phyloP scores from a whole-genome alignment of 2,797 vertebrate species.

The Oophaga sylvatica region DNA sequence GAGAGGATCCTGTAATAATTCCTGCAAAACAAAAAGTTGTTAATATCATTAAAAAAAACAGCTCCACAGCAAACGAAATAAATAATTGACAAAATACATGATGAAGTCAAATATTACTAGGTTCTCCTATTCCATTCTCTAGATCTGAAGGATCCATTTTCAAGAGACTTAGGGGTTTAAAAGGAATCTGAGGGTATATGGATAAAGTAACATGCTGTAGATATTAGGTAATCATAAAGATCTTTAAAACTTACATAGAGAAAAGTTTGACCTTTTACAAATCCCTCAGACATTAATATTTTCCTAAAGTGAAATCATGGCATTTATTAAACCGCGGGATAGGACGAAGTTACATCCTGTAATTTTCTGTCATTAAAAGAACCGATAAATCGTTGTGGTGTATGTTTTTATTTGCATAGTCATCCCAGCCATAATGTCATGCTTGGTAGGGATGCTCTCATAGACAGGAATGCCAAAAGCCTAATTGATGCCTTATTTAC shows the following conservation, averaged over 20 bases:
- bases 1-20: constrained; percentile 88
- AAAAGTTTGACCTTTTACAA: background rate
- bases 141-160: background rate
- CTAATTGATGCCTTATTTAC: constrained; percentile 20
- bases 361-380: background rate
- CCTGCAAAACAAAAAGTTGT: constrained; percentile 71
- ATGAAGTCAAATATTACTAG: background rate
- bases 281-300: background rate
- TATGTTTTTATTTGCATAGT: constrained; percentile 3
- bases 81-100: background rate
- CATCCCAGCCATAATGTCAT: constrained; percentile 7
- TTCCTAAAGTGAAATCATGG: background rate
- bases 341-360: background rate
- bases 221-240: background rate
- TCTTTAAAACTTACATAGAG: background rate
- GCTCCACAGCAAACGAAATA: background rate
- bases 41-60: background rate
- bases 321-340: background rate
- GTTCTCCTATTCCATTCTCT: background rate
- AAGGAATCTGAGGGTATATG: background rate
- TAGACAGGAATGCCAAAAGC: constrained; percentile 38
- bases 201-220: background rate
- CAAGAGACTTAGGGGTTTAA: background rate
- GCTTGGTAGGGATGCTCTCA: constrained; percentile 29
- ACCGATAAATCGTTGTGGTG: background rate